A percentile compares a stretch with the other conserved stretches of the same genome.
Evolutionary conservation across 2,888 invertebrate species (phyloP).

Genomic region (Lasioglossum malachurum): DNA sequence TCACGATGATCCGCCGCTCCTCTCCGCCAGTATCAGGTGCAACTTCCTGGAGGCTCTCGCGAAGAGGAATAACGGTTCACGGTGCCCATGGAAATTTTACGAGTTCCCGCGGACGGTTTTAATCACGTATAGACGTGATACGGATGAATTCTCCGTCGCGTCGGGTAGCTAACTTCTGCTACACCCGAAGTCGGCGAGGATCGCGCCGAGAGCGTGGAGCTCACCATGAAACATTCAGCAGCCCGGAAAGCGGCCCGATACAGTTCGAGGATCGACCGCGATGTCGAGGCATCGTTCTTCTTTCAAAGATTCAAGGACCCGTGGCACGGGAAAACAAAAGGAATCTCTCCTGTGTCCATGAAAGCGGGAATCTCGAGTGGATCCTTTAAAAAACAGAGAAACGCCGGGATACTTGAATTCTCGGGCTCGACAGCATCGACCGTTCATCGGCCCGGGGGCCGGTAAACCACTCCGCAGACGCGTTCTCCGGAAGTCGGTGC

Average conservation of each 20-base stretch:
- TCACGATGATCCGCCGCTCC: background rate
- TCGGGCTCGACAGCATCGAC: background rate
- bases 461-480: slow-evolving; percentile 2
- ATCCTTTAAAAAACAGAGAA: background rate
- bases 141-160: slow-evolving; percentile 5
- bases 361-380: background rate
- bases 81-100: slow-evolving; percentile 25
- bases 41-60: background rate
- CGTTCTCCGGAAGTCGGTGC: background rate
- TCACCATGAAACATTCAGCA: slow-evolving; percentile 47
- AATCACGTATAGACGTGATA: slow-evolving; percentile 20
- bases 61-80: slow-evolving; percentile 16
- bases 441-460: background rate
- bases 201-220: slow-evolving; percentile 2
- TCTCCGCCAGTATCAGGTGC: background rate
- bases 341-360: background rate
- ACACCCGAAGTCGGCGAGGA: background rate
- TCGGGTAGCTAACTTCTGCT: background rate
- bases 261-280: background rate
- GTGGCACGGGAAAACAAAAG: slow-evolving; percentile 2
- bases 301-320: slow-evolving; percentile 37
- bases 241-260: background rate
- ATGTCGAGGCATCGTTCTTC: slow-evolving; percentile 22
- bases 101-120: slow-evolving; percentile 6
- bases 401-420: background rate